These are phyloP conservation scores for Drosophila cardini DNA, from an alignment of 1,140 invertebrate genomes.

Conservation along the genomic window DNA sequence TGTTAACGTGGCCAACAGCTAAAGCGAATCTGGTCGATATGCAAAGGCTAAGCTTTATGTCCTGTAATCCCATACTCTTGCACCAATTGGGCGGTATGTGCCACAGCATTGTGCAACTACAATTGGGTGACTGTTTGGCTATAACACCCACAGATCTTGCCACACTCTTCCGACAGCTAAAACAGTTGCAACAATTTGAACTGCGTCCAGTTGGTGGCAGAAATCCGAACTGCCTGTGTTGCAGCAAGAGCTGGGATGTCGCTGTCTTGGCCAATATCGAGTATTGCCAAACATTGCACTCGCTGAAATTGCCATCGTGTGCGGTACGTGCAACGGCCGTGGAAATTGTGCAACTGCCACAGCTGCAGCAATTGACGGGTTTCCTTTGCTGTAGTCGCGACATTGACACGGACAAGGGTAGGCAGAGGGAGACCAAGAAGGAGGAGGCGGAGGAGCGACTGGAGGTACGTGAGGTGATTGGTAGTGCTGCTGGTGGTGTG, in stretches of 20 bases:
- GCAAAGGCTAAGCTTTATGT: conserved; percentile 45
- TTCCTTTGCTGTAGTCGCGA: conserved; percentile 55
- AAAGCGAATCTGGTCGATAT: conserved; percentile 8
- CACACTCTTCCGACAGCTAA: conserved; percentile 30
- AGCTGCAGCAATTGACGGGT: conserved; percentile 60
- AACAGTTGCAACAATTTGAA: conserved; percentile 38
- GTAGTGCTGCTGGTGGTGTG: conserved; percentile 24
- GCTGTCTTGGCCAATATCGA: conserved; percentile 31
- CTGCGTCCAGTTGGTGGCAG: conserved; percentile 24
- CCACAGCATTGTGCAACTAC: conserved; percentile 49
- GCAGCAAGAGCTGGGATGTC: conserved; percentile 7
- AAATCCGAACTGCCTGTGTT: not conserved
- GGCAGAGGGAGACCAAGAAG: conserved; percentile 14
- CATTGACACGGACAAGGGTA: conserved; percentile 41
- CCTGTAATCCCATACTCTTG: conserved; percentile 31
- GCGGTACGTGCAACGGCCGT: conserved; percentile 37
- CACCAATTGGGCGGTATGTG: conserved; percentile 32
- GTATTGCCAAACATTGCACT: conserved; percentile 50
- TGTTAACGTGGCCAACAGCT: conserved; percentile 24
- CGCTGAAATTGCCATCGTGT: conserved; percentile 61
- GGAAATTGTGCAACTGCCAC: conserved; percentile 53
- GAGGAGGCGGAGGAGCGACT: too few relatives aligned
- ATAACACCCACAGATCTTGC: conserved; percentile 30
- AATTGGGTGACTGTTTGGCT: conserved; percentile 21
- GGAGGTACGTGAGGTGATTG: too few relatives aligned